Conservation (phyloP, 1,140 invertebrate species). For the Drosophila grimshawi region DNA sequence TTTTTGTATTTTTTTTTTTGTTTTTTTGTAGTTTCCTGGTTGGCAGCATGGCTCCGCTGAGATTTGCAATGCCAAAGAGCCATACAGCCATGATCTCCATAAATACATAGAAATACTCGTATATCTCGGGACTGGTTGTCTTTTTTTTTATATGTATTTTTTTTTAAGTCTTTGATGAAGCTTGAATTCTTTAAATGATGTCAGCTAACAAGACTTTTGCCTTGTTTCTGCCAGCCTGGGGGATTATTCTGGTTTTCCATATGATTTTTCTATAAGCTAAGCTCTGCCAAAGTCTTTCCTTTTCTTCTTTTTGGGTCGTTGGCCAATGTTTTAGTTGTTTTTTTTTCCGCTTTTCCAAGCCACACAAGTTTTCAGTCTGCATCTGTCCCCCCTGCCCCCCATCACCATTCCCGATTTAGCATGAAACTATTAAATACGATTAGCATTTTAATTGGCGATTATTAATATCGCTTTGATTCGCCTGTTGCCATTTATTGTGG, state of each 20-base stretch:
- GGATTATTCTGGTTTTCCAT: constrained; percentile 58
- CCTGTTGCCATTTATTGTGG: constrained; percentile 30
- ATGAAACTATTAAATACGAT: constrained; percentile 37
- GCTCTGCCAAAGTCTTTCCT: too few species aligned
- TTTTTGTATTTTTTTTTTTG: constrained; percentile 1
- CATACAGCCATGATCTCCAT: constrained; percentile 74
- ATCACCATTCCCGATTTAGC: too few species aligned
- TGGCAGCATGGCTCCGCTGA: constrained; percentile 36
- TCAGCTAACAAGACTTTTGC: constrained; percentile 45
- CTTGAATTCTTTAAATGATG: constrained; percentile 58
- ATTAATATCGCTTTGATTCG: constrained; percentile 43
- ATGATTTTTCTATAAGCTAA: constrained; percentile 1
- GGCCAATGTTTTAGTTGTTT: constrained; percentile 45
- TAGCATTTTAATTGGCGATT: constrained; percentile 49
- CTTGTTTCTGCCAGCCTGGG: not conserved
- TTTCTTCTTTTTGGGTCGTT: constrained; percentile 63
- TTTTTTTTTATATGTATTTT: constrained; percentile 14
- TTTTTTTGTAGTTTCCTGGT: constrained; percentile 61
- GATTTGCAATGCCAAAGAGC: constrained; percentile 72
- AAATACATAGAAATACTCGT: constrained; percentile 38
- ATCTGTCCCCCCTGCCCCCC: not conserved
- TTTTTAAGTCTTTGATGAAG: not conserved
- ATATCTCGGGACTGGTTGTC: constrained; percentile 54
- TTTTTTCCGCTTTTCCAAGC: constrained; percentile 28
- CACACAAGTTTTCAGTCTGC: constrained; percentile 8